Evolutionary conservation across 2,797 vertebrate genomes (phyloP).

Genomic region (Amazonetta brasiliensis): DNA sequence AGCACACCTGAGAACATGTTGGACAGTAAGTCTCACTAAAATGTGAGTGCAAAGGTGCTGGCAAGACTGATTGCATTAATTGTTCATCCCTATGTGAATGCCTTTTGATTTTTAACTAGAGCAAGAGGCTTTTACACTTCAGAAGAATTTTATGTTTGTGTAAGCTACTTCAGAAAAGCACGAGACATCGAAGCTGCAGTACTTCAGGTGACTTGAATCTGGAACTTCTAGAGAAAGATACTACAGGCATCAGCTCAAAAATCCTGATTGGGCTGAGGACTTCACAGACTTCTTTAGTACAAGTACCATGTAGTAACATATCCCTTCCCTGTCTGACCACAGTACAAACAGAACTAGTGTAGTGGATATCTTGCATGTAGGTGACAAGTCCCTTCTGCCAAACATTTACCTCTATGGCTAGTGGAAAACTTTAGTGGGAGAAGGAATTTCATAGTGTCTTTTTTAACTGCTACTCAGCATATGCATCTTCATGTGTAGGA

Average conservation of each 20-base stretch:
- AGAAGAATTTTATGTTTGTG: neutral
- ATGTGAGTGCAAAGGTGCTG: neutral
- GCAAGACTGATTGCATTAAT: neutral
- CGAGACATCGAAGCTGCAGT: neutral
- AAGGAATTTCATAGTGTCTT: neutral
- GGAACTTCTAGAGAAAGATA: neutral
- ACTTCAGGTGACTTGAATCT: neutral
- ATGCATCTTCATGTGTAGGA: neutral
- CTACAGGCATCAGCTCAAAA: neutral
- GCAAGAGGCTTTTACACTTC: neutral
- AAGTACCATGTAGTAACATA: neutral
- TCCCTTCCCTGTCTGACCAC: neutral
- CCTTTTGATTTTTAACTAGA: neutral
- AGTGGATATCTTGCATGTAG: too few relatives aligned
- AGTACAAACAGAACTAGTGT: neutral
- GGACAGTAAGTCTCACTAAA: neutral
- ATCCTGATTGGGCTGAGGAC: neutral
- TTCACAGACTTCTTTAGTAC: neutral
- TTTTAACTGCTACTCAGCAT: neutral
- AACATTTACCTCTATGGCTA: neutral
- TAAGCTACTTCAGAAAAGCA: neutral
- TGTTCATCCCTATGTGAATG: neutral
- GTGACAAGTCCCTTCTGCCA: neutral
- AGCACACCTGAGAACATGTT: neutral
- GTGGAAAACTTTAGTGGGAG: neutral